These are phyloP conservation scores for Nymphalis urticae DNA, from an alignment of 2,888 invertebrate genomes.

Conservation along the genomic window DNA sequence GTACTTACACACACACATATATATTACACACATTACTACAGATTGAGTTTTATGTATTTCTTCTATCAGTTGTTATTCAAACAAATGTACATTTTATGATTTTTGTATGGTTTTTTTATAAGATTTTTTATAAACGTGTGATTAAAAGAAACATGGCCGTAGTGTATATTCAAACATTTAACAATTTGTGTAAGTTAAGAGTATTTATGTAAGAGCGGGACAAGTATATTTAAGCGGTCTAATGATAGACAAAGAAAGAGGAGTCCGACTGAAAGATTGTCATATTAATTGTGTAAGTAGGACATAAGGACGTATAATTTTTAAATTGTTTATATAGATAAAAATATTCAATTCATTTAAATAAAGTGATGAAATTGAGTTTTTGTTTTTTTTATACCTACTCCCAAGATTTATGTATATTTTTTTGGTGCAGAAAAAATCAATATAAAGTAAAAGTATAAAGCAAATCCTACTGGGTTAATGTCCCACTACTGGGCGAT, in stretches of 20 bases:
- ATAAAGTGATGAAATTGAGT: conserved; percentile 75
- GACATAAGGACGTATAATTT: conserved; percentile 56
- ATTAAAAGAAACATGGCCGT: conserved; percentile 28
- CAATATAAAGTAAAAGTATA: too few species aligned
- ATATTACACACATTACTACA: background rate
- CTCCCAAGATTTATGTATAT: background rate
- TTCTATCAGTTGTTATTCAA: background rate
- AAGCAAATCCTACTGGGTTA: too few species aligned
- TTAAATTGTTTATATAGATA: conserved; percentile 79
- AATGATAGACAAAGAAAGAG: conserved; percentile 41
- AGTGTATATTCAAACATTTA: conserved; percentile 35
- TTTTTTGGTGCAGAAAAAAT: too few species aligned
- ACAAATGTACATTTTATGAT: background rate
- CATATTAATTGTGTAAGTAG: conserved; percentile 53
- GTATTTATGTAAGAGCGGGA: conserved; percentile 34
- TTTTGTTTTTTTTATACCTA: conserved; percentile 32
- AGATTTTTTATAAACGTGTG: conserved; percentile 23
- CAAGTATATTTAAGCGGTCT: conserved; percentile 37
- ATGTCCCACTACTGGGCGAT: too few species aligned
- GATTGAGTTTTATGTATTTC: too few species aligned
- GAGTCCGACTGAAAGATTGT: conserved; percentile 56
- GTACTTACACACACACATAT: background rate
- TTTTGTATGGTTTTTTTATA: background rate
- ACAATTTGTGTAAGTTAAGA: conserved; percentile 34
- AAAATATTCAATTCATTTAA: conserved; percentile 78